Conservation (phyloP, 2,797 vertebrate genomes). For the Sebastes matsubarae region DNA sequence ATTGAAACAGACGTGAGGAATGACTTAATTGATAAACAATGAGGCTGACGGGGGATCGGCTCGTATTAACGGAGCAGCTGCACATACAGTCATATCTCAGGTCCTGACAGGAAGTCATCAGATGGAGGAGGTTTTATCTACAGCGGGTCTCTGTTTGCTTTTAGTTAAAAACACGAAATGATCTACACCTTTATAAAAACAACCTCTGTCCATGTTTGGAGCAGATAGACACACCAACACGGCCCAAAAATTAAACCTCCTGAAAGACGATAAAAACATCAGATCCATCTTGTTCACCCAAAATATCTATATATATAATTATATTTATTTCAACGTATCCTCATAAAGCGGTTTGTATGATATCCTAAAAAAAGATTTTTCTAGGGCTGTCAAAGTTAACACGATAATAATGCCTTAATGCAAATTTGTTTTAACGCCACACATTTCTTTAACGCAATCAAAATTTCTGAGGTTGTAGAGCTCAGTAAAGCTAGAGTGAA, state of each 20-base stretch:
- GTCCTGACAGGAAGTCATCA: conserved; percentile 8
- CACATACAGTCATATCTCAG: conserved; percentile 4
- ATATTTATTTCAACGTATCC: too few species aligned
- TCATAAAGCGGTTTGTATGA: too few species aligned
- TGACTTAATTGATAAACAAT: conserved; percentile 38
- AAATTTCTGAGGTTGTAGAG: rapidly evolving
- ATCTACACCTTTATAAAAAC: too few species aligned
- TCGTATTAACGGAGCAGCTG: conserved; percentile 14
- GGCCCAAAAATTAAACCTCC: background rate
- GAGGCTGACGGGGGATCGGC: conserved; percentile 8
- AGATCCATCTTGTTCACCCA: background rate
- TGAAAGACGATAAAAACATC: background rate
- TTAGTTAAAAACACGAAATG: background rate
- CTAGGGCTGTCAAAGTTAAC: too few species aligned
- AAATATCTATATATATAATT: background rate
- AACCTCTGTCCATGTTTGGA: too few species aligned
- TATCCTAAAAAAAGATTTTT: too few species aligned
- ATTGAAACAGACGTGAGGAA: conserved; percentile 25
- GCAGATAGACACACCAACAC: too few species aligned
- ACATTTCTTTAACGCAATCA: too few species aligned
- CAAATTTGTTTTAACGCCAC: too few species aligned
- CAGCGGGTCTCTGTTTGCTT: background rate
- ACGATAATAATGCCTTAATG: too few species aligned
- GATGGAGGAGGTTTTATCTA: background rate
- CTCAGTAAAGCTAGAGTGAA: too few species aligned